A percentile compares a stretch with the other conserved stretches of the same genome.
phyloP scores from a whole-genome alignment of 2,888 invertebrate species.

The Mechanitis mazaeus region DNA sequence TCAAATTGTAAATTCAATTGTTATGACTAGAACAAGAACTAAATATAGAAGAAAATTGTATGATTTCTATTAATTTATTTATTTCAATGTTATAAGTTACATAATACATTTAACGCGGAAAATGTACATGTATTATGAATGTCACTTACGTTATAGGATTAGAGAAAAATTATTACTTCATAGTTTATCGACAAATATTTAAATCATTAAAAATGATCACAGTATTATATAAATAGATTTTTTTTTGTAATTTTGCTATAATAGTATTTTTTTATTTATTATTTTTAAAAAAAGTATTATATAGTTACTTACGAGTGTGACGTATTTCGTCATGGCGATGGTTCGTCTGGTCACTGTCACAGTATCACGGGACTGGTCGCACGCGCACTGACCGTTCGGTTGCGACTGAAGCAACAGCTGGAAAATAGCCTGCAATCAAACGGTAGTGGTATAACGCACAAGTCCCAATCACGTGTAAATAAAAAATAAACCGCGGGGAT shows the following conservation, averaged over 20 bases:
- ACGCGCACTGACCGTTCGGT: constrained; percentile 50
- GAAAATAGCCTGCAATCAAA: constrained; percentile 57
- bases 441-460: constrained; percentile 53
- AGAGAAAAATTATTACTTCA: neutral
- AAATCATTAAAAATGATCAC: too few relatives aligned
- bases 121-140: constrained; percentile 2
- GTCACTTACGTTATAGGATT: neutral
- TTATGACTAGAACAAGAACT: too few relatives aligned
- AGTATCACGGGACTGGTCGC: constrained; percentile 47
- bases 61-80: too few relatives aligned
- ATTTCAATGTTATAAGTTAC: neutral
- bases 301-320: constrained; percentile 60
- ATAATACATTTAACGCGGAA: neutral
- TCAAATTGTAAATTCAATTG: too few relatives aligned
- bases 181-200: too few relatives aligned
- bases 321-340: constrained; percentile 56
- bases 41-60: too few relatives aligned
- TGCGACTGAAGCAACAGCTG: constrained; percentile 48
- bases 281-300: neutral
- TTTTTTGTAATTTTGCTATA: too few relatives aligned
- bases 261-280: too few relatives aligned
- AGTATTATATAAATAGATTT: too few relatives aligned
- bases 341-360: constrained; percentile 51
- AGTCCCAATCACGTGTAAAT: constrained; percentile 45
- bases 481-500: constrained; percentile 37